A percentile compares a stretch with the other conserved stretches of the same genome.
Conservation (phyloP, 2,888 invertebrate genomes). For the Hirtodrosophila alboralis region DNA sequence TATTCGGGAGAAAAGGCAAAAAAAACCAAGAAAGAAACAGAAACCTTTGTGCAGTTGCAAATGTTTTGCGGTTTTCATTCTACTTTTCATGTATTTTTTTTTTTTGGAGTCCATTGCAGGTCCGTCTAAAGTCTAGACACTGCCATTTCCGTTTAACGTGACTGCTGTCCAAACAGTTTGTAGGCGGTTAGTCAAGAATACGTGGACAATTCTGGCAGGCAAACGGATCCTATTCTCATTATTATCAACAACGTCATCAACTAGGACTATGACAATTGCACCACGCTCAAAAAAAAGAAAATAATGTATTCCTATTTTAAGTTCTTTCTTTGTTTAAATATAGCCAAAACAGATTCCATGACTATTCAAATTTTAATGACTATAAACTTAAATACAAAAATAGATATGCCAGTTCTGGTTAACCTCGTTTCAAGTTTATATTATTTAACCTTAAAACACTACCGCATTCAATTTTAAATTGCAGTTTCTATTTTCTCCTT, state of each 20-base stretch:
- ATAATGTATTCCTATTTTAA: slow-evolving; percentile 2
- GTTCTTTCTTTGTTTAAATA: not conserved
- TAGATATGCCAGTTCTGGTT: no score
- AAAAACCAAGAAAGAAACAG: slow-evolving; percentile 35
- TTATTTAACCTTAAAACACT: not conserved
- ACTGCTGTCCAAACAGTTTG: slow-evolving; percentile 45
- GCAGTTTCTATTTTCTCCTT: not conserved
- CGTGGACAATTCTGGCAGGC: slow-evolving; percentile 9
- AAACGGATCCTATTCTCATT: slow-evolving; percentile 21
- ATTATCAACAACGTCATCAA: slow-evolving; percentile 25
- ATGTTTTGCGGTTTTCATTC: slow-evolving; percentile 57
- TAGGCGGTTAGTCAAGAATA: slow-evolving; percentile 11
- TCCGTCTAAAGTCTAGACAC: slow-evolving; percentile 68
- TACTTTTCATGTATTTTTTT: slow-evolving; percentile 1
- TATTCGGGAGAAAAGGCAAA: no score
- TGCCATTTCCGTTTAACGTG: slow-evolving; percentile 77
- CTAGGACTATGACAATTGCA: slow-evolving; percentile 20
- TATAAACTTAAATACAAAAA: no score
- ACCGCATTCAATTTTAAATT: not conserved
- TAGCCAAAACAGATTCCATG: slow-evolving; percentile 9
- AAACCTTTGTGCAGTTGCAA: slow-evolving; percentile 59
- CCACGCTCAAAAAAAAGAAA: slow-evolving; percentile 8
- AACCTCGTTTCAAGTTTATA: no score
- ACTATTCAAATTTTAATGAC: slow-evolving; percentile 22
- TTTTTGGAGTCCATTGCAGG: slow-evolving; percentile 22